A percentile compares a stretch with the other conserved stretches of the same genome.
phyloP scores from a whole-genome alignment of 1,140 invertebrate genomes.

The Ceratina japonica region DNA sequence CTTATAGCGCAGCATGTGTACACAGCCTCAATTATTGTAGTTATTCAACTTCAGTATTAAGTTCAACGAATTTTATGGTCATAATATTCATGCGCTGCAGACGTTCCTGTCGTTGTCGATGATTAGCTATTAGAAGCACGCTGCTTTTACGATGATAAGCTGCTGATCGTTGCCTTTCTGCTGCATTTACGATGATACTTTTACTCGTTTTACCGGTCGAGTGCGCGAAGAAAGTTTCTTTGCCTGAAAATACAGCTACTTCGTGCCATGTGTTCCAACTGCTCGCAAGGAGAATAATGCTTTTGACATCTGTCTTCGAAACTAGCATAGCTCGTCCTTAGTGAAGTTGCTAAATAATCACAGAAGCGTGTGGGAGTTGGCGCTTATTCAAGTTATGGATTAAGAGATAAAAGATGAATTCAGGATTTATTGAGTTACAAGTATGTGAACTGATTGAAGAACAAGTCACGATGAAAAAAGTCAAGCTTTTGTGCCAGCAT shows the following conservation, averaged over 20 bases:
- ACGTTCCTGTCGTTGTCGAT: constrained; percentile 12
- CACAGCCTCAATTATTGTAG: too few relatives aligned
- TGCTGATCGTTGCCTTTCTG: not conserved
- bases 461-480: too few relatives aligned
- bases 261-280: not conserved
- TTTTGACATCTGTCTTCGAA: not conserved
- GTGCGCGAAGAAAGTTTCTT: constrained; percentile 21
- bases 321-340: not conserved
- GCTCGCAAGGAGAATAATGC: not conserved
- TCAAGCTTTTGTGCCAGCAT: too few relatives aligned
- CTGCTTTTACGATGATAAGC: constrained; percentile 7
- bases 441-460: too few relatives aligned
- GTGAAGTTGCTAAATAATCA: not conserved
- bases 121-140: not conserved
- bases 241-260: too few relatives aligned
- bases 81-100: not conserved
- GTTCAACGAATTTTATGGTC: constrained; percentile 26
- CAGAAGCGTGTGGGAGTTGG: too few relatives aligned
- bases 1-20: too few relatives aligned
- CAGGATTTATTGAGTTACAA: too few relatives aligned
- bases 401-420: too few relatives aligned
- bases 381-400: too few relatives aligned
- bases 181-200: constrained; percentile 29
- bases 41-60: constrained; percentile 35
- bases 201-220: constrained; percentile 20